phyloP scores from a whole-genome alignment of 2,113 vertebrate species.

The Anoura caudifer region DNA sequence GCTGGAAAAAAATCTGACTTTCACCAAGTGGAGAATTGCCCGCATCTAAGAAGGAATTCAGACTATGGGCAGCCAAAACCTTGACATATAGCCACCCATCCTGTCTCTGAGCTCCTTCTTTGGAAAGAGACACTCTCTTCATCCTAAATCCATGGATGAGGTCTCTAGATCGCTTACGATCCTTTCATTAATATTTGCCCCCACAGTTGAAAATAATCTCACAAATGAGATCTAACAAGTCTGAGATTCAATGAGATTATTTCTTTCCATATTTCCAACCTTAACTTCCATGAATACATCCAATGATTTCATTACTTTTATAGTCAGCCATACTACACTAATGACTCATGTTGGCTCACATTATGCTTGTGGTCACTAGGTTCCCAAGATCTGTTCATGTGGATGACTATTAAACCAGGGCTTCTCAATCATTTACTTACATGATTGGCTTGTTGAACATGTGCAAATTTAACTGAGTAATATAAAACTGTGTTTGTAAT shows the following conservation, averaged over 20 bases:
- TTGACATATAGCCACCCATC: background rate
- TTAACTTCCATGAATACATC: background rate
- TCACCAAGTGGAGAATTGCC: background rate
- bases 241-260: background rate
- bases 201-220: background rate
- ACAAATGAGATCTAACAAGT: slow-evolving; percentile 2
- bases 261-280: background rate
- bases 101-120: background rate
- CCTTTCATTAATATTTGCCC: background rate
- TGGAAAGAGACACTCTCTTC: background rate
- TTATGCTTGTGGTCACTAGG: background rate
- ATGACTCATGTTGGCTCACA: slow-evolving; percentile 25
- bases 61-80: background rate
- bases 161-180: background rate
- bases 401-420: background rate
- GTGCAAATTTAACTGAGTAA: slow-evolving; percentile 33
- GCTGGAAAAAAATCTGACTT: background rate
- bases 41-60: slow-evolving; percentile 1
- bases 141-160: background rate
- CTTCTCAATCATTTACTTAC: background rate
- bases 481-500: slow-evolving; percentile 28
- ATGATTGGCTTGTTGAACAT: slow-evolving; percentile 27
- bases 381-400: slow-evolving; percentile 23
- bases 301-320: background rate
- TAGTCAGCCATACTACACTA: background rate